phyloP scores from a whole-genome alignment of 2,888 invertebrate species.

The Lithodes maja region DNA sequence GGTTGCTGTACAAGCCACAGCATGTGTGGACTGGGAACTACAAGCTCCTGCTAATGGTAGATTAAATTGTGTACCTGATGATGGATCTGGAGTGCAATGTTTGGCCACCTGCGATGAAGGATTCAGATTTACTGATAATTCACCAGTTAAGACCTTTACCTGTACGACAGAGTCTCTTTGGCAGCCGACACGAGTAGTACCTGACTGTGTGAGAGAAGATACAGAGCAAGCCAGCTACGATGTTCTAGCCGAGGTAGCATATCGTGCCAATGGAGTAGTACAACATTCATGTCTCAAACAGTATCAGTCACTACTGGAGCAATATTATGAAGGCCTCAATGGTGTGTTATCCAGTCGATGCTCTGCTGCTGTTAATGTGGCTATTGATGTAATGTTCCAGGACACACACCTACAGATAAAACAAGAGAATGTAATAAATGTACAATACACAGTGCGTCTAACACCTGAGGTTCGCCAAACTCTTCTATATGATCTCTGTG shows the following conservation, averaged over 20 bases:
- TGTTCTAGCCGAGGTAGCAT: slow-evolving; percentile 88
- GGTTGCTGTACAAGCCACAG: slow-evolving; percentile 92
- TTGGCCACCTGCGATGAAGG: slow-evolving; percentile 92
- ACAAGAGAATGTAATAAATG: slow-evolving; percentile 84
- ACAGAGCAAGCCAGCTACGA: slow-evolving; percentile 97
- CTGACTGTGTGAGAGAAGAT: slow-evolving; percentile 93
- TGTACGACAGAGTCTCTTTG: slow-evolving; percentile 87
- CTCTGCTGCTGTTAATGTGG: slow-evolving; percentile 89
- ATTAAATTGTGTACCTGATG: slow-evolving; percentile 85
- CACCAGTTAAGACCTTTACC: slow-evolving; percentile 88
- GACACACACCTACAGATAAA: slow-evolving; percentile 67
- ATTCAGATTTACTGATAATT: slow-evolving; percentile 92
- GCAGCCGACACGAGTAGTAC: slow-evolving; percentile 92
- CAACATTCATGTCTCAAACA: slow-evolving; percentile 88
- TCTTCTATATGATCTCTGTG: slow-evolving; percentile 95
- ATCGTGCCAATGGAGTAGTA: slow-evolving; percentile 92
- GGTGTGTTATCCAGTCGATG: slow-evolving; percentile 90
- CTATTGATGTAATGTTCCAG: slow-evolving; percentile 73
- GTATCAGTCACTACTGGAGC: slow-evolving; percentile 81
- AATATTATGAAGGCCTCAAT: slow-evolving; percentile 87
- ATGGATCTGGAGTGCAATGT: slow-evolving; percentile 83
- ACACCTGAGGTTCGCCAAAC: slow-evolving; percentile 91
- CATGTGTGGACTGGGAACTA: slow-evolving; percentile 96
- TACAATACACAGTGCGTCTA: slow-evolving; percentile 91
- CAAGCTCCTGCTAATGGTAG: slow-evolving; percentile 92